Base-by-base conservation (phyloP, 2,113 vertebrate species). In the Argyrosomus japonicus region DNA sequence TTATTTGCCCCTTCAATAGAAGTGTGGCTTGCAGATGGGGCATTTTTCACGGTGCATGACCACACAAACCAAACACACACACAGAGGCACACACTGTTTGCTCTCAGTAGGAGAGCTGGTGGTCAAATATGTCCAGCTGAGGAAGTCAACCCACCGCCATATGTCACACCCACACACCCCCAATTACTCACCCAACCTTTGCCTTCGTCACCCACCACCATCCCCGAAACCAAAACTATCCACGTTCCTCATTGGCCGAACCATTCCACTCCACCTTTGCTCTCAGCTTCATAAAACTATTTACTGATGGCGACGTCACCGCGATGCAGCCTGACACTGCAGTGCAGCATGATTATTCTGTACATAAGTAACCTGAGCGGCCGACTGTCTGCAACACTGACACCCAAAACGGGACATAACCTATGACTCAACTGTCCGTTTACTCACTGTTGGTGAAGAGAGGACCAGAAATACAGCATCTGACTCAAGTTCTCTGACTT, bases 91-190 rank as follows among this genome's bases (percentile, higher is more conserved):
- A n/a, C 79, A 21, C 75, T 70, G 75, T 84, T 80, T 77, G 45
- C 63, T 73, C 87, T 79, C 84, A 67, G 71, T 51, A 47, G 82
- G 88, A 85, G 58, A 84, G 54, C 69, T 83, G 60, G 58, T 88
- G 87, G 85, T 89, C 85, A 86, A 86, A 84, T 81, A 73, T 65
- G 36, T 89, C 93, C 81, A 83, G 87, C 88, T 84, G 87, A 93
- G 88, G 85, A 76, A 87, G 86, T 84, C 88, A 63, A 65, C 83
- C 87, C 75, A 3, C 47, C 81, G 56, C 92, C 93, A 94, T 94
- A 93, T 94, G 90, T 91, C 90, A 86, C 62, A 45, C 32, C n/a
- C 65, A 56, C 54, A 25, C 43, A 27, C 19, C 68, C 61, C 72
- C 76, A 15, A 58, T 8, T 18, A 61, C 62, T 83, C 82, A 76